Conservation (phyloP, 2,888 invertebrate genomes). For the Quadroppia sp. region DNA sequence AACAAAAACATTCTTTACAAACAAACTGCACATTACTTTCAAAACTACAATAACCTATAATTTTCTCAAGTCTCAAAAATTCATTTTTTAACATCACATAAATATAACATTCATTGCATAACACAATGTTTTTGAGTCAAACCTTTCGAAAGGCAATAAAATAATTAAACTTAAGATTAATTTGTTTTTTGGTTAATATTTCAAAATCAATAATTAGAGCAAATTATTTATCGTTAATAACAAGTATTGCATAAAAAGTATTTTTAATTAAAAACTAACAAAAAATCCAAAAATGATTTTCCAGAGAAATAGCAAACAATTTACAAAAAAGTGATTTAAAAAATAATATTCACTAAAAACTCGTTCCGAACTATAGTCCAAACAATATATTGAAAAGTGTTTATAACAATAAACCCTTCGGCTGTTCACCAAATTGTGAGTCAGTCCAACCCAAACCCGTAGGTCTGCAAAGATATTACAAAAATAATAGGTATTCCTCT, state of each 20-base stretch:
- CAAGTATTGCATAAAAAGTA: neutral
- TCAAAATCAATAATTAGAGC: constrained; percentile 34
- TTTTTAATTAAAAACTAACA: constrained; percentile 23
- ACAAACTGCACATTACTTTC: neutral
- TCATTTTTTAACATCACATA: neutral
- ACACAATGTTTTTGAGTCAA: neutral
- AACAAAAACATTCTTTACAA: neutral
- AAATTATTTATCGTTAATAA: no score
- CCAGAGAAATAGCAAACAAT: constrained; percentile 12
- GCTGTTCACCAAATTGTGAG: constrained; percentile 22
- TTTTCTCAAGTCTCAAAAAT: neutral
- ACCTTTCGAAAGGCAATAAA: neutral
- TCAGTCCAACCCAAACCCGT: constrained; percentile 30
- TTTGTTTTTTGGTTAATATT: constrained; percentile 9
- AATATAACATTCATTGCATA: no score
- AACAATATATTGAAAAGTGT: constrained; percentile 38
- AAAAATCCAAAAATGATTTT: neutral
- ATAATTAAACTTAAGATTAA: constrained; percentile 20
- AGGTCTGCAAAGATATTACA: constrained; percentile 4
- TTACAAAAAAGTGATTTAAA: constrained; percentile 18
- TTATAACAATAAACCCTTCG: constrained; percentile 30
- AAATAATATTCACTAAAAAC: neutral
- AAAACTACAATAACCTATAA: neutral
- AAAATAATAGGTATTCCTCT: neutral
- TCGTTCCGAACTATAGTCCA: neutral